Evolutionary conservation across 2,797 vertebrate genomes (phyloP).

Genomic region (Peromyscus eremicus): DNA sequence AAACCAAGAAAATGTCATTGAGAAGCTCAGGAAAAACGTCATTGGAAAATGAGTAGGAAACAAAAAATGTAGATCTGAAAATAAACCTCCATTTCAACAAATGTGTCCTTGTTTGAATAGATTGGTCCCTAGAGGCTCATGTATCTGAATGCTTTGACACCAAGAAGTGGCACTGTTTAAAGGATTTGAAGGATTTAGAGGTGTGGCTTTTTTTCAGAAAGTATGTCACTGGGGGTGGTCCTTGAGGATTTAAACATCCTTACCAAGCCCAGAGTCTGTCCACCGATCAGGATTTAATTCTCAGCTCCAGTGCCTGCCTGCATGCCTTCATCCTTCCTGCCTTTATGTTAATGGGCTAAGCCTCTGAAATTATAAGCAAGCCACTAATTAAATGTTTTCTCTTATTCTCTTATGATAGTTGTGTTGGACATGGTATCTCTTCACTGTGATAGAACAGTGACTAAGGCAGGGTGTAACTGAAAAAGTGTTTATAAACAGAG

Average conservation of each 20-base stretch:
- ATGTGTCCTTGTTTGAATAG: background rate
- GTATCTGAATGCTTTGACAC: background rate
- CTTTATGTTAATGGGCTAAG: too few species aligned
- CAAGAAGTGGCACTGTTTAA: background rate
- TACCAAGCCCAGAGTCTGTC: background rate
- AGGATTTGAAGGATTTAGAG: background rate
- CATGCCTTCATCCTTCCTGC: too few species aligned
- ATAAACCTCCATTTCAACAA: background rate
- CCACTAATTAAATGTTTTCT: background rate
- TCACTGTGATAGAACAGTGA: background rate
- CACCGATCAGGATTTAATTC: background rate
- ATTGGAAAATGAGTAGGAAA: background rate
- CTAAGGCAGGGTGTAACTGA: background rate
- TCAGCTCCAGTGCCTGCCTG: background rate
- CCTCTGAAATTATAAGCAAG: background rate
- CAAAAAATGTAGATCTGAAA: background rate
- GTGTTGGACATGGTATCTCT: background rate
- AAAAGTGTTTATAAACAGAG: background rate
- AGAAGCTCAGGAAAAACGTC: background rate
- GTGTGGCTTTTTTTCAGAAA: background rate
- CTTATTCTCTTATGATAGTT: background rate
- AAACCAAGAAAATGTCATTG: background rate
- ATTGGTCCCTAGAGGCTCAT: background rate
- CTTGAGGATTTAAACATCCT: background rate
- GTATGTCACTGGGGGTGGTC: too few species aligned